phyloP scores from a whole-genome alignment of 1,140 invertebrate species.

The Periplaneta americana region DNA sequence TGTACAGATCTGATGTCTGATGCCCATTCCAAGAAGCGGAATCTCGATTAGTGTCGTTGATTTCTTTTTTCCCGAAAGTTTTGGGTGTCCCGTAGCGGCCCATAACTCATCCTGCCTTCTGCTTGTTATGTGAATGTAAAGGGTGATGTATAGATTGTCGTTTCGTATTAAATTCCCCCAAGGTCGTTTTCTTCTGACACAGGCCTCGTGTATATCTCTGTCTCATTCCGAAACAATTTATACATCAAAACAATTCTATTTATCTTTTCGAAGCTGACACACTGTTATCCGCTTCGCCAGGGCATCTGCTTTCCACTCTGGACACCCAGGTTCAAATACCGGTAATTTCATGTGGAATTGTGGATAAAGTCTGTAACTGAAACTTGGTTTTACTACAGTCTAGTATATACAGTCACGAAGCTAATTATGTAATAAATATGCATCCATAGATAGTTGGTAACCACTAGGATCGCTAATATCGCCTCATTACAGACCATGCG shows the following conservation, averaged over 20 bases:
- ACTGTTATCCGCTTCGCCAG: background rate
- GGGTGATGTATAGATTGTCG: background rate
- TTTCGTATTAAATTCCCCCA: background rate
- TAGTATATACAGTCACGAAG: too few species aligned
- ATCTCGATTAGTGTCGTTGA: background rate
- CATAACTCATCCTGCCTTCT: background rate
- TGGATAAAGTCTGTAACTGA: too few species aligned
- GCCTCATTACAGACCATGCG: too few species aligned
- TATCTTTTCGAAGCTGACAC: background rate
- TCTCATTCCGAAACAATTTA: background rate
- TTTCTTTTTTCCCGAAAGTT: background rate
- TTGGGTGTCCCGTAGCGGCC: background rate
- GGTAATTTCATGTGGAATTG: too few species aligned
- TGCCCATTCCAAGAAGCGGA: background rate
- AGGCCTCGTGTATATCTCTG: background rate
- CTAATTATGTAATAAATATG: too few species aligned
- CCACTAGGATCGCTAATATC: too few species aligned
- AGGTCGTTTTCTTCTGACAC: too few species aligned
- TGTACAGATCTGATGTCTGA: background rate
- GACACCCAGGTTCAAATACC: too few species aligned
- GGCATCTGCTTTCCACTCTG: too few species aligned
- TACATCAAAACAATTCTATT: background rate
- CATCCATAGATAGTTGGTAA: too few species aligned
- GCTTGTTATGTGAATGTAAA: background rate
- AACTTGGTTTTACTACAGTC: too few species aligned